phyloP scores from a whole-genome alignment of 2,113 vertebrate genomes.

The Rutilus rutilus region DNA sequence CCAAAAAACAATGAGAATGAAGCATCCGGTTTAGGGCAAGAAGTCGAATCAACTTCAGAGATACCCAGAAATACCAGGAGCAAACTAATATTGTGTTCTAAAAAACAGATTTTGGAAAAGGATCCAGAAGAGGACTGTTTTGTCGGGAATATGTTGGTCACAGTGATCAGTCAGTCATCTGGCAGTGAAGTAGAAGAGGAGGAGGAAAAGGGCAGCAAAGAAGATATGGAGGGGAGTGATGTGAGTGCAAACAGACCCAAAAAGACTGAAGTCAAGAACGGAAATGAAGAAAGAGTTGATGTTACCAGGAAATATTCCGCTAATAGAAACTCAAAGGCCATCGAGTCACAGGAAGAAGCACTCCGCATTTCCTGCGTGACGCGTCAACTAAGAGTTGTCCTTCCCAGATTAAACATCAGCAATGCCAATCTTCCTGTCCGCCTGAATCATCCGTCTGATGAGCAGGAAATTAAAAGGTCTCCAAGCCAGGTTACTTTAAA shows the following conservation, averaged over 20 bases:
- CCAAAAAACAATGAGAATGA: slow-evolving; percentile 45
- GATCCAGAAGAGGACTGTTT: neutral
- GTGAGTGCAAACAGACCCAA: neutral
- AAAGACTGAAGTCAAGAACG: neutral
- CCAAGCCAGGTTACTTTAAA: neutral
- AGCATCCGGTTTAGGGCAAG: neutral
- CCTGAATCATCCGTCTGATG: neutral
- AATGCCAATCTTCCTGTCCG: neutral
- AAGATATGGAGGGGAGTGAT: neutral
- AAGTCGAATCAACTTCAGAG: neutral
- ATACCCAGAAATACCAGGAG: slow-evolving; percentile 23
- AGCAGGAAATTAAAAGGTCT: neutral
- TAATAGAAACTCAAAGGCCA: neutral
- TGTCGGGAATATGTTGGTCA: neutral
- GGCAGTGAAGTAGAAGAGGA: slow-evolving; percentile 24
- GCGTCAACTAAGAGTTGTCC: slow-evolving; percentile 58
- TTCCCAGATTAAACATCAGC: slow-evolving; percentile 54
- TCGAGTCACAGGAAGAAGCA: neutral
- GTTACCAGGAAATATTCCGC: neutral
- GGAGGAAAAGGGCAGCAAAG: neutral
- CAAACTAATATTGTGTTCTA: slow-evolving; percentile 37
- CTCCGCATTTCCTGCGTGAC: slow-evolving; percentile 23
- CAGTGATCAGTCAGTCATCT: slow-evolving; percentile 46
- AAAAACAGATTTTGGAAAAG: neutral
- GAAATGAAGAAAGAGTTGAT: neutral